Conservation (phyloP, 2,888 invertebrate species). For the Silvanus unidentatus region DNA sequence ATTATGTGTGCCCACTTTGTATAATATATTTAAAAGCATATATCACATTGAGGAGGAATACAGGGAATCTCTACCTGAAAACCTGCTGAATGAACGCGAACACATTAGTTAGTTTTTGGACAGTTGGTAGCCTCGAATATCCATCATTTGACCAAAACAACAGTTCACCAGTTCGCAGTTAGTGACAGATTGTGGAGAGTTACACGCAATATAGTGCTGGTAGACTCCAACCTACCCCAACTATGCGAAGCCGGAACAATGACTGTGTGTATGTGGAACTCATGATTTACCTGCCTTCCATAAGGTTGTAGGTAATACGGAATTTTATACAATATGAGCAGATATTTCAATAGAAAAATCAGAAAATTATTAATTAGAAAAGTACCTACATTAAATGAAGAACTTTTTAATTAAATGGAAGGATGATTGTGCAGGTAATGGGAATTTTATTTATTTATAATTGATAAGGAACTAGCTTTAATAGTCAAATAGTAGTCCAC, state of each 20-base stretch:
- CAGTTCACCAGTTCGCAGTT: constrained; percentile 25
- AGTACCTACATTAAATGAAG: not conserved
- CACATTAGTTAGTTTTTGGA: constrained; percentile 41
- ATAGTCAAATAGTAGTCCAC: not conserved
- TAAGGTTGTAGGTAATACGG: no score
- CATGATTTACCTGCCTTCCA: constrained; percentile 32
- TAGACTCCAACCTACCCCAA: constrained; percentile 38
- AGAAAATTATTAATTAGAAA: not conserved
- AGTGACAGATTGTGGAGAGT: no score
- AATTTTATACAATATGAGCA: no score
- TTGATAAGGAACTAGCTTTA: not conserved
- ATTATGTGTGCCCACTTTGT: no score
- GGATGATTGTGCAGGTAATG: not conserved
- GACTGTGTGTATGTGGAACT: constrained; percentile 12
- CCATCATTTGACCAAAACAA: constrained; percentile 44
- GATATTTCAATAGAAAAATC: no score
- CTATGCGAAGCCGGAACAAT: constrained; percentile 35
- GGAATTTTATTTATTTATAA: not conserved
- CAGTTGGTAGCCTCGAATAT: constrained; percentile 41
- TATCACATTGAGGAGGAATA: no score
- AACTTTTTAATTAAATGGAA: not conserved
- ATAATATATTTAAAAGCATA: no score
- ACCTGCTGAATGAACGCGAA: constrained; percentile 31
- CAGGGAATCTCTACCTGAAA: constrained; percentile 23
- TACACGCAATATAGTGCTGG: constrained; percentile 9